phyloP scores from a whole-genome alignment of 2,888 invertebrate species.

The Thyatira batis region DNA sequence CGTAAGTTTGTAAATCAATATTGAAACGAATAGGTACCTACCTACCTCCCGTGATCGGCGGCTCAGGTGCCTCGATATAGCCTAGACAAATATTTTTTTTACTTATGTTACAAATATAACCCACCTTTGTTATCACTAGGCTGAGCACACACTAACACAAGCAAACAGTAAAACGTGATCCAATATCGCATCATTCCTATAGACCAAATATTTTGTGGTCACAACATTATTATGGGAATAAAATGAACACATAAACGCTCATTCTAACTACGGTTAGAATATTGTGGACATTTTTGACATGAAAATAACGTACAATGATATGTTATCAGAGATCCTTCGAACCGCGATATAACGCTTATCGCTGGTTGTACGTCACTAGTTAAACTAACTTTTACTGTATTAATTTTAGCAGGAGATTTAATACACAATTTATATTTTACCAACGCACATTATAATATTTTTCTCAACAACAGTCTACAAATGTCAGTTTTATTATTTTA shows the following conservation, averaged over 20 bases:
- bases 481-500: no score
- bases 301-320: conserved; percentile 57
- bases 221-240: conserved; percentile 25
- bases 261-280: conserved; percentile 15
- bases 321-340: conserved; percentile 64
- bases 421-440: conserved; percentile 40
- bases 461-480: no score
- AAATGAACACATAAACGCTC: conserved; percentile 12
- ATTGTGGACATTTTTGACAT: conserved; percentile 41
- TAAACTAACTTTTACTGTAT: conserved; percentile 27
- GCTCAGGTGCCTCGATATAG: not conserved
- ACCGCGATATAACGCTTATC: conserved; percentile 51
- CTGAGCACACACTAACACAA: conserved; percentile 45
- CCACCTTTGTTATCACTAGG: conserved; percentile 39
- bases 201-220: conserved; percentile 18
- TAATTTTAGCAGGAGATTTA: conserved; percentile 37
- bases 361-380: conserved; percentile 44
- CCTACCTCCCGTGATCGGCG: not conserved
- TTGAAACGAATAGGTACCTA: not conserved
- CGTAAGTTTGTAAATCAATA: not conserved
- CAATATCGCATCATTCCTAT: conserved; percentile 47
- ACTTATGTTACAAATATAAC: conserved; percentile 17
- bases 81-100: not conserved
- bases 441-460: no score
- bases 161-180: conserved; percentile 41